Conservation (phyloP, 2,113 vertebrate genomes). For the Mobula birostris region DNA sequence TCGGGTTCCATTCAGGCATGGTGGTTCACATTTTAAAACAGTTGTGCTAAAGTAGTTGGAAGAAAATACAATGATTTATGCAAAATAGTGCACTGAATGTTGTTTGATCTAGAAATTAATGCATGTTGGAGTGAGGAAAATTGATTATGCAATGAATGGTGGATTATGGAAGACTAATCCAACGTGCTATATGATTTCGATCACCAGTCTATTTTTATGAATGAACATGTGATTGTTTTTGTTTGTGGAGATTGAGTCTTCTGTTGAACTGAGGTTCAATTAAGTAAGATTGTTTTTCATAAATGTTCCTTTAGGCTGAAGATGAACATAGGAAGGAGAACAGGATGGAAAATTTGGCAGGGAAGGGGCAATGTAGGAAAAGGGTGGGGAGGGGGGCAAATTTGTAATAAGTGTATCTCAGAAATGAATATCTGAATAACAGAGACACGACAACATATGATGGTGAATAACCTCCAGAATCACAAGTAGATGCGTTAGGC, state of each 20-base stretch:
- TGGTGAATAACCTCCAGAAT: not conserved
- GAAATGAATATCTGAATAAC: not conserved
- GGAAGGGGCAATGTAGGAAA: not conserved
- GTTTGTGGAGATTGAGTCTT: not conserved
- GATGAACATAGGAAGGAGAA: not conserved
- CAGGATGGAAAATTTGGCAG: not conserved
- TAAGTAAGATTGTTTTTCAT: not conserved
- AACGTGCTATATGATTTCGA: not conserved
- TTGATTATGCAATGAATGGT: not conserved
- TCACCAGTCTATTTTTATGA: not conserved
- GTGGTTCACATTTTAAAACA: slow-evolving; percentile 11
- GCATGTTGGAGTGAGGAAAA: not conserved
- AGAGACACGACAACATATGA: not conserved
- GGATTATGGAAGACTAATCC: not conserved
- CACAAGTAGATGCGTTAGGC: not conserved
- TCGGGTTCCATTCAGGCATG: not conserved
- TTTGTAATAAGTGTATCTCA: not conserved
- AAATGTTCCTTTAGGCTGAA: not conserved
- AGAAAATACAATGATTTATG: not conserved
- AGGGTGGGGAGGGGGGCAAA: not conserved
- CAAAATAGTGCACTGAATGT: not conserved
- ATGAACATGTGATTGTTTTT: not conserved
- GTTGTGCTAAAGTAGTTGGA: not conserved
- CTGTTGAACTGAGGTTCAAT: not conserved
- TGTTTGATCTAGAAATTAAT: not conserved